Evolutionary conservation across 2,888 invertebrate species (phyloP).

Genomic region (Holacanthella duospinosa): DNA sequence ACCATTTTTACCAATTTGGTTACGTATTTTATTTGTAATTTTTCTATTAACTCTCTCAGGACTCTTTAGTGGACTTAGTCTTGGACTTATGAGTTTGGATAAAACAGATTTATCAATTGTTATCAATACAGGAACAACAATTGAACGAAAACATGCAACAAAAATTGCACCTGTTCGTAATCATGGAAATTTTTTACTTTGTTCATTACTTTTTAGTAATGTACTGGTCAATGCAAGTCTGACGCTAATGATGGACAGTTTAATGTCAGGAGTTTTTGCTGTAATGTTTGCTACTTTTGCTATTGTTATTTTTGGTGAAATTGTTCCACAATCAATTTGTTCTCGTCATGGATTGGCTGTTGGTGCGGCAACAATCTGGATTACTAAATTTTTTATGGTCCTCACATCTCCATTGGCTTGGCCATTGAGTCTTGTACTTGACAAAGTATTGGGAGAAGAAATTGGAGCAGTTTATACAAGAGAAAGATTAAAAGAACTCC

Average conservation of each 20-base stretch:
- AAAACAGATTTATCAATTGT: conserved; percentile 90
- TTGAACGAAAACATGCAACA: conserved; percentile 69
- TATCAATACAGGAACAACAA: conserved; percentile 78
- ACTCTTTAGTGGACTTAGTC: conserved; percentile 89
- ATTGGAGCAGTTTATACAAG: conserved; percentile 94
- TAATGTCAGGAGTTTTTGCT: conserved; percentile 83
- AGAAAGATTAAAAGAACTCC: conserved; percentile 76
- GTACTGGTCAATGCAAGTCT: conserved; percentile 93
- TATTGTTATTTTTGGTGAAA: conserved; percentile 95
- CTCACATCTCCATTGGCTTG: conserved; percentile 85
- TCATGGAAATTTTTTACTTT: conserved; percentile 87
- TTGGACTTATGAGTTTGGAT: conserved; percentile 92
- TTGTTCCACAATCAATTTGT: conserved; percentile 86
- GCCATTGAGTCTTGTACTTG: conserved; percentile 80
- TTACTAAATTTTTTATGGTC: conserved; percentile 89
- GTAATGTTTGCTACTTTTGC: conserved; percentile 80
- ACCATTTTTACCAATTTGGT: conserved; percentile 59
- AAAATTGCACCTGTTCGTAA: conserved; percentile 85
- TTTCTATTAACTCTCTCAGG: conserved; percentile 77
- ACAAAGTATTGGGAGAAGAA: conserved; percentile 85
- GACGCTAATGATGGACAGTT: conserved; percentile 86
- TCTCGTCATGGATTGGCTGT: conserved; percentile 89
- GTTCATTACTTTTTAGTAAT: conserved; percentile 63
- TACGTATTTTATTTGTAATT: conserved; percentile 58
- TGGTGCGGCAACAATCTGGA: conserved; percentile 84